A percentile compares a stretch with the other conserved stretches of the same genome.
phyloP scores from a whole-genome alignment of 2,797 vertebrate genomes.

The Pipistrellus kuhlii region DNA sequence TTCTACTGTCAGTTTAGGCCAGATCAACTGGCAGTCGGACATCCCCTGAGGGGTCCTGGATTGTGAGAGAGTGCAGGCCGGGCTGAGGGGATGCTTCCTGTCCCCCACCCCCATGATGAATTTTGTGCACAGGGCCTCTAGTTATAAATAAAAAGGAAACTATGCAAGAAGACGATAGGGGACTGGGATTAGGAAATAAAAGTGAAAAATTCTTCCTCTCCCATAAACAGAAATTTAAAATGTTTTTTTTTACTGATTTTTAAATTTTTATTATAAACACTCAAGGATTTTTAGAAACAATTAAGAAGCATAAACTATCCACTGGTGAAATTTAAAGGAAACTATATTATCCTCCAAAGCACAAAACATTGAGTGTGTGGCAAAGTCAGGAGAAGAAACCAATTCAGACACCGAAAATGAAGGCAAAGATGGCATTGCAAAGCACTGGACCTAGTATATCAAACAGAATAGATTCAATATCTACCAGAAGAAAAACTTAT shows the following conservation, averaged over 20 bases:
- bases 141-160: neutral
- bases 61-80: too few species aligned
- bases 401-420: neutral
- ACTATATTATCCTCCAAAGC: neutral
- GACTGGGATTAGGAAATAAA: neutral
- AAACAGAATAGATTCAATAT: neutral
- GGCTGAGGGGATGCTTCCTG: too few species aligned
- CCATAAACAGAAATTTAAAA: neutral
- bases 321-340: conserved; percentile 13
- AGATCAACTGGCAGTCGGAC: too few species aligned
- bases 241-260: neutral
- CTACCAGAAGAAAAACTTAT: neutral
- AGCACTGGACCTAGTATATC: neutral
- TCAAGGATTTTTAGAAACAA: neutral
- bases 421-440: neutral
- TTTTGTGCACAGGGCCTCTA: too few species aligned
- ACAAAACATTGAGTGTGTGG: neutral
- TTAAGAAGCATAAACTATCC: neutral
- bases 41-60: too few species aligned
- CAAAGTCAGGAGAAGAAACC: neutral
- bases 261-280: neutral
- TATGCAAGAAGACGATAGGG: neutral
- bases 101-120: too few species aligned
- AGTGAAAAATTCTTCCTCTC: neutral
- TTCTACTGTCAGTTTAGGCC: too few species aligned